phyloP scores from a whole-genome alignment of 2,797 vertebrate genomes.

The Leptatherina wallacei region DNA sequence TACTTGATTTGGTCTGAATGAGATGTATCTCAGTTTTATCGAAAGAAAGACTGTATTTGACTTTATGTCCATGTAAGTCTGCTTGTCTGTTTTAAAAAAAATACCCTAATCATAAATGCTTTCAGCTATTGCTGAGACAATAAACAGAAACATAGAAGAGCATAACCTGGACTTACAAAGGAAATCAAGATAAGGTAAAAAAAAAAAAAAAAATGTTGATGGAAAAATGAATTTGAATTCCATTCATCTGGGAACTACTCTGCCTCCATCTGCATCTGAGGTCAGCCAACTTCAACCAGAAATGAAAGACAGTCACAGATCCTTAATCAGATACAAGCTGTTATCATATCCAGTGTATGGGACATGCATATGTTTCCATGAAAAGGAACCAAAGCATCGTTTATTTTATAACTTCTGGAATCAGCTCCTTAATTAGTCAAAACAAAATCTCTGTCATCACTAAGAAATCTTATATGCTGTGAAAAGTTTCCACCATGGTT shows the following conservation, averaged over 20 bases:
- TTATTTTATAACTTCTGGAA: neutral
- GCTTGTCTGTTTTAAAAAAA: slow-evolving; percentile 10
- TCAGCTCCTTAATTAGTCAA: neutral
- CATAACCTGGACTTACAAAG: neutral
- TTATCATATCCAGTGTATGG: neutral
- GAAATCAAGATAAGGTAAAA: slow-evolving; percentile 13
- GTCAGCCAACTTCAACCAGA: neutral
- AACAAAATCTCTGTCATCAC: neutral
- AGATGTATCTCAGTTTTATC: slow-evolving; percentile 25
- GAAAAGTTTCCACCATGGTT: neutral
- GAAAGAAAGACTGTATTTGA: slow-evolving; percentile 9
- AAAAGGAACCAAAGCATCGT: neutral
- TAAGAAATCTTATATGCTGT: neutral
- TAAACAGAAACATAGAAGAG: slow-evolving; percentile 44
- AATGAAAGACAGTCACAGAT: slow-evolving; percentile 19
- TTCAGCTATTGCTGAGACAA: slow-evolving; percentile 49
- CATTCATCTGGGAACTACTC: slow-evolving; percentile 7
- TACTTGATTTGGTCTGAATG: slow-evolving; percentile 9
- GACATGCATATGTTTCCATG: neutral
- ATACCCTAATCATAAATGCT: slow-evolving; percentile 45
- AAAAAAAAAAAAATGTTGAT: neutral
- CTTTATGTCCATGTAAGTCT: slow-evolving; percentile 3
- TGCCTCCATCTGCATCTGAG: slow-evolving; percentile 17
- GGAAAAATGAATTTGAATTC: neutral
- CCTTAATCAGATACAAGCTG: neutral